Evolutionary conservation across 2,888 invertebrate species (phyloP), one percentile per base, ranked within the genome.

Genomic region (Onthophagus sagittarius): DNA sequence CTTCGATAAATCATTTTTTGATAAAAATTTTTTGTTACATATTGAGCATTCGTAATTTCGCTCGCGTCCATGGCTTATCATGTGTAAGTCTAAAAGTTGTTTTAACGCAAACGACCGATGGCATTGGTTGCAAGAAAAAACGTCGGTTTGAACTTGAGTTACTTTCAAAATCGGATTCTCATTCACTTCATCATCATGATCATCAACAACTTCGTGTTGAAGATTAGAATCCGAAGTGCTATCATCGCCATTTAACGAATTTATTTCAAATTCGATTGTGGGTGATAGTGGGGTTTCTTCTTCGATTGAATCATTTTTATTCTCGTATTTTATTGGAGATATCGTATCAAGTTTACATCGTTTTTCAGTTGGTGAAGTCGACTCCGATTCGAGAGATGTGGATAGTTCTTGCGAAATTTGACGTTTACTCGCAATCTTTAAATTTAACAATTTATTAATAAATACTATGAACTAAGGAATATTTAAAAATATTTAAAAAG

Each of bases 41-140:
- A 87, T 84, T 0, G 86, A 83, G 80, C 93, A 93, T 39, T 86
- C 83, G 74, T 88, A 90, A 70, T 86, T 88, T 39, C 92, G 87
- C 73, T 88, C 88, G 1, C 93, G 86, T 74, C 88, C 88, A 74
- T 92, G 93, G 78, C 89, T 90, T 9, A 86, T 85, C 76, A 90
- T 85, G 80, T 94, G 94, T 70, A 93, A 85, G 39, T 90, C 89
- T 0, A 93, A 85, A 32, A 93, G 83, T 79, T 93, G 93, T 74
- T 90, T 86, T 71, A 93, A 82, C 0, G 93, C 91, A 80, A 92
- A 94, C 0, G 92, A 89, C 65, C 92, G 88, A 62, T 93, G 90
- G 79, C 94, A 93, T 75, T 90, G 87, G 11, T 89, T 87, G 80
- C 93, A 94, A 0, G 93, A 87, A 79, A 88, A 90, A 0, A 90